A percentile compares a stretch with the other conserved stretches of the same genome.
Conservation (phyloP, 2,113 vertebrate genomes). For the Gnathonemus longibarbis region DNA sequence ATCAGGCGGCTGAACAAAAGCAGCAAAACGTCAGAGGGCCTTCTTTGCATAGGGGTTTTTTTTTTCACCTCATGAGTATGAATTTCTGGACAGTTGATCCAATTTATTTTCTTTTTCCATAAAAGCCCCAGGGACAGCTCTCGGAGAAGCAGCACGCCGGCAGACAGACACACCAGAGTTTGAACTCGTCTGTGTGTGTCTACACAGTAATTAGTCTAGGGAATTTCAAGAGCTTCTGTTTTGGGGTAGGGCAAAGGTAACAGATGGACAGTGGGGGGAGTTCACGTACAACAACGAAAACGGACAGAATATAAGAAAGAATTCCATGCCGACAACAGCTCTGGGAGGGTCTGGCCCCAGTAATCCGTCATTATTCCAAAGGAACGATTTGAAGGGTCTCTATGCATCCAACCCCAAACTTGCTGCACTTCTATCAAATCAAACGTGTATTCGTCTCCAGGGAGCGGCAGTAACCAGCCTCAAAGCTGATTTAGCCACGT, state of each 20-base stretch:
- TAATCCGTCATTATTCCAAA: conserved; percentile 37
- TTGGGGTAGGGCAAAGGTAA: conserved; percentile 61
- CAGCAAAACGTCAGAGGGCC: conserved; percentile 19
- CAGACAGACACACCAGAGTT: conserved; percentile 57
- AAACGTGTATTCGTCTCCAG: conserved; percentile 44
- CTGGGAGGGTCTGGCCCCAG: conserved; percentile 24
- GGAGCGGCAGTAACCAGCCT: conserved; percentile 55
- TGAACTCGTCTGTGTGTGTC: conserved; percentile 62
- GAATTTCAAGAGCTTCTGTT: conserved; percentile 63
- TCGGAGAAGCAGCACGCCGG: conserved; percentile 42
- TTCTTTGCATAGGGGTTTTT: conserved; percentile 32
- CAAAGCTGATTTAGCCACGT: conserved; percentile 54
- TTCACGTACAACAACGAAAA: conserved; percentile 48
- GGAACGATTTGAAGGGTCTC: conserved; percentile 39
- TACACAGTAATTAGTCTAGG: conserved; percentile 70
- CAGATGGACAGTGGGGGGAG: conserved; percentile 68
- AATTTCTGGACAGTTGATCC: conserved; percentile 57
- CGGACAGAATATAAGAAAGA: conserved; percentile 37
- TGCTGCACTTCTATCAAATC: conserved; percentile 46
- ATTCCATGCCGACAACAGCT: conserved; percentile 37
- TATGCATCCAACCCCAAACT: conserved; percentile 35
- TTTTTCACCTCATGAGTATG: conserved; percentile 43
- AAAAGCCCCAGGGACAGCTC: conserved; percentile 44
- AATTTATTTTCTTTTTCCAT: conserved; percentile 61
- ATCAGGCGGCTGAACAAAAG: neutral